These are phyloP conservation scores for Brachylomia viminalis DNA, from an alignment of 2,888 invertebrate species.

Conservation along the genomic window DNA sequence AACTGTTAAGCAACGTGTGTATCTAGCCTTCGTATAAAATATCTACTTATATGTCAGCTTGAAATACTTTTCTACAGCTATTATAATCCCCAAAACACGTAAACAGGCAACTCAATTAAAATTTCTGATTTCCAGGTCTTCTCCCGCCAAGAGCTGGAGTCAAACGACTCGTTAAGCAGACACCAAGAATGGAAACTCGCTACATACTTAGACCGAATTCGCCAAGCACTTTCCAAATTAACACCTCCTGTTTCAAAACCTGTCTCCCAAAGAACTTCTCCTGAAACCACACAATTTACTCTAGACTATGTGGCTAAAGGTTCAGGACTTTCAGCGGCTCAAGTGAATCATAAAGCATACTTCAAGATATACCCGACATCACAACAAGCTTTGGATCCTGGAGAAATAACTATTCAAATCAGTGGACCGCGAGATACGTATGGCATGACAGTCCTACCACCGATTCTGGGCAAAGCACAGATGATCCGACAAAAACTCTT, in stretches of 20 bases:
- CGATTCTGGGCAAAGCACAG: constrained; percentile 87
- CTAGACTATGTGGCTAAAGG: constrained; percentile 91
- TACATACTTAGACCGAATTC: constrained; percentile 88
- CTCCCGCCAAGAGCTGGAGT: constrained; percentile 89
- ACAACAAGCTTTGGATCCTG: constrained; percentile 86
- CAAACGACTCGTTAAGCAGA: constrained; percentile 84
- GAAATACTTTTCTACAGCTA: too few species aligned
- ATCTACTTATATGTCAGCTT: too few species aligned
- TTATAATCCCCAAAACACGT: too few species aligned
- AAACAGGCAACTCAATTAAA: not conserved
- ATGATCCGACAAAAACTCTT: constrained; percentile 85
- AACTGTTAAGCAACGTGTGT: not conserved
- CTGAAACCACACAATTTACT: constrained; percentile 83
- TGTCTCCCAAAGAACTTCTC: constrained; percentile 79
- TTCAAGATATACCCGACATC: constrained; percentile 91
- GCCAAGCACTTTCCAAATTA: constrained; percentile 84
- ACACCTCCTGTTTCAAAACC: constrained; percentile 84
- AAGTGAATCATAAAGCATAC: constrained; percentile 88
- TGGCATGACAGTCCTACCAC: constrained; percentile 85
- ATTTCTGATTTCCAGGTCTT: constrained; percentile 88
- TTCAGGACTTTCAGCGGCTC: constrained; percentile 91
- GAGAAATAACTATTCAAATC: constrained; percentile 87
- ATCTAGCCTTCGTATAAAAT: too few species aligned
- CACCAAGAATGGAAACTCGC: constrained; percentile 90
- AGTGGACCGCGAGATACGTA: constrained; percentile 87